Percentiles rank a stretch among this genome's conserved stretches.
phyloP scores from a whole-genome alignment of 2,888 invertebrate genomes.

The Diarsia rubi region DNA sequence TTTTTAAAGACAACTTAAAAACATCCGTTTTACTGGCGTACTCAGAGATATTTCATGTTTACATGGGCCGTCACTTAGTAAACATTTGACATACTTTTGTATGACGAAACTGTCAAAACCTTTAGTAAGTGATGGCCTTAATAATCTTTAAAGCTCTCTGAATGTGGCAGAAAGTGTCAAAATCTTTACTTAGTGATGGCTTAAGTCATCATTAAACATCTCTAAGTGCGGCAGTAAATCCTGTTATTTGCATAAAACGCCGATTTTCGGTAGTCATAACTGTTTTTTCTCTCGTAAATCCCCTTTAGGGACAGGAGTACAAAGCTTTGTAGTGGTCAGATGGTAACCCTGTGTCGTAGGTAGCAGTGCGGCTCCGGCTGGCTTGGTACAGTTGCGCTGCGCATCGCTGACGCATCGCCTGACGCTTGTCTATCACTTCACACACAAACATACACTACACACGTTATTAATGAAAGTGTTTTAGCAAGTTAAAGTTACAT shows the following conservation, averaged over 20 bases:
- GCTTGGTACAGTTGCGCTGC: conserved; percentile 71
- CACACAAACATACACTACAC: conserved; percentile 49
- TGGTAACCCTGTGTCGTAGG: not conserved
- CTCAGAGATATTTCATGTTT: too few relatives aligned
- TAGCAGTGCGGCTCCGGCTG: conserved; percentile 72
- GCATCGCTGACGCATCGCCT: conserved; percentile 56
- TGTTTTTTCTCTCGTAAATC: not conserved
- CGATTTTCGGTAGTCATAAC: not conserved
- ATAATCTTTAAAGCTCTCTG: too few relatives aligned
- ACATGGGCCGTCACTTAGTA: too few relatives aligned
- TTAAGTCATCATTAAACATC: too few relatives aligned
- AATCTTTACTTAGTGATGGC: too few relatives aligned
- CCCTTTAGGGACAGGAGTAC: not conserved
- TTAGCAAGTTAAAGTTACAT: conserved; percentile 8
- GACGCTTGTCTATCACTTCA: conserved; percentile 55
- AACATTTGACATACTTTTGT: too few relatives aligned
- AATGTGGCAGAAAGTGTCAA: too few relatives aligned
- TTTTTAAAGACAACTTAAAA: not conserved
- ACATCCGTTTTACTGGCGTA: not conserved
- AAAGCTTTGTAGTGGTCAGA: not conserved
- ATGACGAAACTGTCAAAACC: too few relatives aligned
- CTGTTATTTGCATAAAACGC: not conserved
- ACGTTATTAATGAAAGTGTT: conserved; percentile 10
- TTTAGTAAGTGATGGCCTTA: too few relatives aligned
- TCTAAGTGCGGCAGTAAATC: too few relatives aligned